Conservation (phyloP, 2,113 vertebrate species). For the Lagopus muta region DNA sequence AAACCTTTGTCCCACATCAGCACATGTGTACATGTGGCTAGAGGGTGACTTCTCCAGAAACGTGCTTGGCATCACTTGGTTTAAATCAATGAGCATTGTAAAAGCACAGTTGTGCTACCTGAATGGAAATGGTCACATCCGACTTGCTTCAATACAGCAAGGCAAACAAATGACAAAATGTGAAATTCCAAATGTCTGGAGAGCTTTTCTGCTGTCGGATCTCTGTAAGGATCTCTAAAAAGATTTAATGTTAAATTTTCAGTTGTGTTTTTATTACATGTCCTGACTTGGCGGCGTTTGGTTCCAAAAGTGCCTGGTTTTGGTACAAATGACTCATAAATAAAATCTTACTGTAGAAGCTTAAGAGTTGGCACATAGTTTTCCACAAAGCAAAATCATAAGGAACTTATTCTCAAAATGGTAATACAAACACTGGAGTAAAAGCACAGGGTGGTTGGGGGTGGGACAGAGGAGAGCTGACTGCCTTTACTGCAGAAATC, state of each 20-base stretch:
- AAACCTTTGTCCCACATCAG: neutral
- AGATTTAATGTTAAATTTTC: slow-evolving; percentile 10
- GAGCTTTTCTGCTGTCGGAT: slow-evolving; percentile 15
- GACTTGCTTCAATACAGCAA: neutral
- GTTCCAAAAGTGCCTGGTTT: slow-evolving; percentile 56
- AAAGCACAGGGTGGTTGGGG: neutral
- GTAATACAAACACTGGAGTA: neutral
- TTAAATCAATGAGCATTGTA: neutral
- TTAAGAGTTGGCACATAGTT: slow-evolving; percentile 19
- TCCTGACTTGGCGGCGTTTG: slow-evolving; percentile 17
- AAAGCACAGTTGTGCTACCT: neutral
- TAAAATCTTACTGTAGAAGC: slow-evolving; percentile 42
- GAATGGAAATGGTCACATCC: neutral
- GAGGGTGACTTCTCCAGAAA: neutral
- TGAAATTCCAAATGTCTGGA: neutral
- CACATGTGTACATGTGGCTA: fast-evolving
- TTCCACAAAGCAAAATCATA: slow-evolving; percentile 48
- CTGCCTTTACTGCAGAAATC: neutral
- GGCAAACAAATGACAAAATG: neutral
- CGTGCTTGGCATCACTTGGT: neutral
- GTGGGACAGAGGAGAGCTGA: neutral
- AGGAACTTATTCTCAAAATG: slow-evolving; percentile 1
- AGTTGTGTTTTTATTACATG: slow-evolving; percentile 55
- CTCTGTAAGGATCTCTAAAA: neutral
- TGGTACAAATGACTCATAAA: slow-evolving; percentile 70